Conservation (phyloP, 2,113 vertebrate genomes). For the Alectura lathami region DNA sequence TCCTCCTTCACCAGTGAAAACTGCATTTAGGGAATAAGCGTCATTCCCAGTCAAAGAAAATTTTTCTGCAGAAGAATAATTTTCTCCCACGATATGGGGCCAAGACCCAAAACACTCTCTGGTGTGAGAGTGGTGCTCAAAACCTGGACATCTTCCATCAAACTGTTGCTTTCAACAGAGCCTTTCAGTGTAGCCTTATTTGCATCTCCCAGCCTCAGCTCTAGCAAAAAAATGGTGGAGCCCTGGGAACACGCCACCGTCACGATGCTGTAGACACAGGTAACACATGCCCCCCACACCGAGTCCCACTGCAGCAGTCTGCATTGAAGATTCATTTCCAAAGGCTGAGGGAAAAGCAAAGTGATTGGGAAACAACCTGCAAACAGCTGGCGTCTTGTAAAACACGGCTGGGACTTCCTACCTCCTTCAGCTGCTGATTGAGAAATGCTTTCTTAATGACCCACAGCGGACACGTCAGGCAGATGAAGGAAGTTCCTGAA, state of each 20-base stretch:
- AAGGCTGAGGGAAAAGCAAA: accelerated
- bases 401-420: neutral
- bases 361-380: neutral
- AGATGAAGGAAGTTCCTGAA: neutral
- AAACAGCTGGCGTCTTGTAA: neutral
- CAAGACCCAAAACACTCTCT: neutral
- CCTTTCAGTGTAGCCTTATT: accelerated
- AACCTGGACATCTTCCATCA: neutral
- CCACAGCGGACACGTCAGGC: neutral
- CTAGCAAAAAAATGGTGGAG: neutral
- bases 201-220: neutral
- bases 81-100: neutral
- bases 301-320: accelerated
- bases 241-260: accelerated
- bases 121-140: neutral
- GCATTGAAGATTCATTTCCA: neutral
- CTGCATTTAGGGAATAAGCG: neutral
- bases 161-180: accelerated
- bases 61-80: neutral
- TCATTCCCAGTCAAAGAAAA: neutral
- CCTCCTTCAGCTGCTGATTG: neutral
- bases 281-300: neutral
- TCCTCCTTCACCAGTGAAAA: neutral
- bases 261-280: accelerated
- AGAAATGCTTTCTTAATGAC: constrained; percentile 18